Percentiles rank a stretch among this genome's conserved stretches.
phyloP scores from a whole-genome alignment of 2,888 invertebrate species.

The Tachina fera region DNA sequence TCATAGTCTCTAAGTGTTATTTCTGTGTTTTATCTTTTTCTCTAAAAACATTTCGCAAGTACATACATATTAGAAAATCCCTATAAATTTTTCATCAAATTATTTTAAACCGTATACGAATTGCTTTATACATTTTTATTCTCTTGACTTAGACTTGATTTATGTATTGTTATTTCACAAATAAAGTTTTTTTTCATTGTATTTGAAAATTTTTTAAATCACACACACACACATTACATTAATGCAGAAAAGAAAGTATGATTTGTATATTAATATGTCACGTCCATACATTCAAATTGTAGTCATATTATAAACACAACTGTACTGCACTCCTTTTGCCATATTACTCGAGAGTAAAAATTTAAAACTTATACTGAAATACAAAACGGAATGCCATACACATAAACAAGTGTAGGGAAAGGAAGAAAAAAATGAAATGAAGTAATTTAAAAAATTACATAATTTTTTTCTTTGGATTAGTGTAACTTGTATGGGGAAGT shows the following conservation, averaged over 20 bases:
- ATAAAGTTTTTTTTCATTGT: neutral
- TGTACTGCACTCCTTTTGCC: slow-evolving; percentile 49
- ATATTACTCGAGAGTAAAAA: slow-evolving; percentile 7
- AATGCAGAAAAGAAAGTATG: slow-evolving; percentile 33
- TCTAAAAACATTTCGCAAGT: slow-evolving; percentile 18
- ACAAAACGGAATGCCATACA: slow-evolving; percentile 38
- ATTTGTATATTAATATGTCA: slow-evolving; percentile 64
- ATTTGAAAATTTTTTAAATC: neutral
- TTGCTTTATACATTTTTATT: slow-evolving; percentile 48
- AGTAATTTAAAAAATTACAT: slow-evolving; percentile 69
- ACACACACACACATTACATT: slow-evolving; percentile 40
- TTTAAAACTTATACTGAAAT: slow-evolving; percentile 58
- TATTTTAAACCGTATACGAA: slow-evolving; percentile 63
- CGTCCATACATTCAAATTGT: slow-evolving; percentile 69
- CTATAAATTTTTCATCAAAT: slow-evolving; percentile 63
- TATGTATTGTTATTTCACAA: slow-evolving; percentile 38
- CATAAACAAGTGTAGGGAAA: slow-evolving; percentile 9
- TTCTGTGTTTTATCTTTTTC: neutral
- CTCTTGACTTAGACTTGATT: slow-evolving; percentile 32
- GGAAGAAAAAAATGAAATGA: slow-evolving; percentile 52
- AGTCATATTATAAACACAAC: slow-evolving; percentile 60
- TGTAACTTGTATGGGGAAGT: neutral
- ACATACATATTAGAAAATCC: slow-evolving; percentile 48
- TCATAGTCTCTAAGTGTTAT: neutral
- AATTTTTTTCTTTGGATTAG: slow-evolving; percentile 40